These are phyloP conservation scores for Adelognathus sp. DNA, from an alignment of 2,888 invertebrate genomes.

Conservation along the genomic window DNA sequence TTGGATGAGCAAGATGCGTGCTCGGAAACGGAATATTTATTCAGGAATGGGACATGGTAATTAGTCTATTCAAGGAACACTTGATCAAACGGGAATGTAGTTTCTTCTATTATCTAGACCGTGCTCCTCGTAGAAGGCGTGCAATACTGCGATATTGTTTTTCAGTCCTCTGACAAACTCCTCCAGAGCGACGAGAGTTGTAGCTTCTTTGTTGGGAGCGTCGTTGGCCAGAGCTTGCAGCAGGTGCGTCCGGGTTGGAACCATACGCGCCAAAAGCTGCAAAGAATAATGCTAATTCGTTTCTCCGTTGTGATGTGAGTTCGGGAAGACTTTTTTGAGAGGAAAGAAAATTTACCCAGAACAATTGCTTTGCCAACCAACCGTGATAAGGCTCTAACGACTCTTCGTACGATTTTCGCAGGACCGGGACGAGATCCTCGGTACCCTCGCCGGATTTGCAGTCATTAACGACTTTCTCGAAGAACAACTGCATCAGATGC, in stretches of 20 bases:
- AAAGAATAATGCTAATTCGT: not conserved
- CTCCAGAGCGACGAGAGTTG: conserved; percentile 78
- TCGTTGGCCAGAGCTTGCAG: conserved; percentile 82
- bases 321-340: not conserved
- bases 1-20: not conserved
- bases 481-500: conserved; percentile 84
- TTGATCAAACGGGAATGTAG: conserved; percentile 5
- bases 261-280: conserved; percentile 86
- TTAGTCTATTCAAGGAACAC: not conserved
- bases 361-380: conserved; percentile 89
- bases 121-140: conserved; percentile 84
- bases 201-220: conserved; percentile 73
- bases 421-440: conserved; percentile 85
- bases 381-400: conserved; percentile 89
- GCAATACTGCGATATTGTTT: conserved; percentile 84
- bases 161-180: conserved; percentile 83
- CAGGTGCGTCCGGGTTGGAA: conserved; percentile 84
- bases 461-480: conserved; percentile 83
- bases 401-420: conserved; percentile 87
- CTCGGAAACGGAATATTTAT: not conserved
- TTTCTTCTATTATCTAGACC: conserved; percentile 75
- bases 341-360: conserved; percentile 82
- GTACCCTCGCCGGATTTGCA: conserved; percentile 80
- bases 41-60: not conserved
- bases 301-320: not conserved